Evolutionary conservation across 2,113 vertebrate genomes (phyloP), one percentile per base, ranked within the genome.

Genomic region (Corydoras sp.): DNA sequence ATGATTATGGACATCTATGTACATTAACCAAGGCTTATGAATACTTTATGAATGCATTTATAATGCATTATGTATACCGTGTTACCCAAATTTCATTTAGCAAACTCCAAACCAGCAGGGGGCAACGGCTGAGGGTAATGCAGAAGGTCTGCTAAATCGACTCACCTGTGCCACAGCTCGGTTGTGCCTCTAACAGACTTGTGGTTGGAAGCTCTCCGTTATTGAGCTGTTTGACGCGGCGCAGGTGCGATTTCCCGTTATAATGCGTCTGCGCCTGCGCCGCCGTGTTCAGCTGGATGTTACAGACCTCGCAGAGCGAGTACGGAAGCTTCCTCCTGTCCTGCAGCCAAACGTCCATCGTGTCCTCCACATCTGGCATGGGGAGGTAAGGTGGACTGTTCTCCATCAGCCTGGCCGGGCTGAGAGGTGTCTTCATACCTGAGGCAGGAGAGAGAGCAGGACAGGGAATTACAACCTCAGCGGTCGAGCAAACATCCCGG

Each of bases 191-290:
- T 48, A 84, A 77, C 15, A 79, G 77, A 0, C 86, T 61, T 63
- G 71, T 10, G 60, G 85, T 69, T 5, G 88, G 88, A 31, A 88
- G 74, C 60, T 92, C 91, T 24, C 90, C 91, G 80, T 93, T 89
- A 63, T 90, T 93, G 60, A 93, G 81, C 82, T 98, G 95, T 80
- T 93, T 94, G 71, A 97, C 85, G 55, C 95, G 89, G 76, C 92
- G 94, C 74, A 96, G 91, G 86, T 99, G 96, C 75, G 96, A 98
- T 74, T 92, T 93, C 66, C 96, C 95, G 0, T 96, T 96, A 85
- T 94, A 96, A 85, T 99, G 96, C 71, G 95, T 89, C 82, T 96
- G 92, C 62, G 93, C 93, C 84, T 99, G 96, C 5, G 93, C 91
- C 49, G 91, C 87, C 0, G 96, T 97, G 81, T 95, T 93, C 72